Conservation (phyloP, 2,113 vertebrate species). For the Tursiops truncatus region DNA sequence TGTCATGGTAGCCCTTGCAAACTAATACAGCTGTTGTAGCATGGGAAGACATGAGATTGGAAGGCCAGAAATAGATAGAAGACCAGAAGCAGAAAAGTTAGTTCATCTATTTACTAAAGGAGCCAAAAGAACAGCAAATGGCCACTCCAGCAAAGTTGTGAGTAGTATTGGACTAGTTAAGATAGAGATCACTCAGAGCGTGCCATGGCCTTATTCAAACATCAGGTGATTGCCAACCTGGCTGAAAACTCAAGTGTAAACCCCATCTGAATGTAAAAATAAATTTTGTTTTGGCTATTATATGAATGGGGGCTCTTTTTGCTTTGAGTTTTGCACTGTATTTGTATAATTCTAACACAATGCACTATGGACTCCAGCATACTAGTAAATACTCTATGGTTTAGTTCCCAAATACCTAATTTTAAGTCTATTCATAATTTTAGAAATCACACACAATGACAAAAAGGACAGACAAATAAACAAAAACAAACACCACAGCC, state of each 20-base stretch:
- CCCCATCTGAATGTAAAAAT: not conserved
- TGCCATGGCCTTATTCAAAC: not conserved
- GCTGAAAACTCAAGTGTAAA: not conserved
- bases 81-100: not conserved
- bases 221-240: not conserved
- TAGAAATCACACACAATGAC: not conserved
- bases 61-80: not conserved
- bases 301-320: not conserved
- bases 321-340: not conserved
- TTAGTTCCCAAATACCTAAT: not conserved
- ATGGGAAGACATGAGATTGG: not conserved
- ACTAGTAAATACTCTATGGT: not conserved
- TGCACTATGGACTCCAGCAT: not conserved
- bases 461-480: not conserved
- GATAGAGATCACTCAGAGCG: not conserved
- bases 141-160: not conserved
- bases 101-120: not conserved
- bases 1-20: not conserved
- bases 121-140: not conserved
- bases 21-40: not conserved
- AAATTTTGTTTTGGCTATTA: not conserved
- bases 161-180: not conserved
- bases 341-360: not conserved
- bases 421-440: not conserved
- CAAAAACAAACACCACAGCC: not conserved